These are phyloP conservation scores for Mastomys coucha DNA, from an alignment of 2,113 vertebrate species.

Conservation along the genomic window DNA sequence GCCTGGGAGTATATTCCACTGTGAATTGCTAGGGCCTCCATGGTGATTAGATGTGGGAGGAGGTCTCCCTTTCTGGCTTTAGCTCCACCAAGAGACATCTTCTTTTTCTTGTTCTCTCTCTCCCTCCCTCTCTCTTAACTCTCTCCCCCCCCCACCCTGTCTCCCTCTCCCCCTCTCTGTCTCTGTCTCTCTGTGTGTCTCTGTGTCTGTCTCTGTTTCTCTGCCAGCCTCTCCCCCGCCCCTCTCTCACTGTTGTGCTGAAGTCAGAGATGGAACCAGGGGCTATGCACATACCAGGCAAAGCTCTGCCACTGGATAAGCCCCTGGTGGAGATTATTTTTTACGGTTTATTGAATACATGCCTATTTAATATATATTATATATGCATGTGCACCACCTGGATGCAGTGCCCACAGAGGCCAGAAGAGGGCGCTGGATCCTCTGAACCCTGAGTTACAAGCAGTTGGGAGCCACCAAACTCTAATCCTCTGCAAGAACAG, in stretches of 20 bases:
- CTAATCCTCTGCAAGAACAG: background rate
- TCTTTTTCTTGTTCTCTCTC: background rate
- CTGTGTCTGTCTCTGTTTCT: too few species aligned
- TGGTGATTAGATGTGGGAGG: background rate
- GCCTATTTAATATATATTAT: background rate
- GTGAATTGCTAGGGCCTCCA: background rate
- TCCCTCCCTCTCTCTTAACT: background rate
- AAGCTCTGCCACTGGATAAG: background rate
- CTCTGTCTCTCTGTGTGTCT: too few species aligned
- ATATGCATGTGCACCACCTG: background rate
- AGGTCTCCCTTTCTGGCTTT: background rate
- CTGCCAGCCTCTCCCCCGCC: rapidly evolving
- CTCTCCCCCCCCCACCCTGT: rapidly evolving
- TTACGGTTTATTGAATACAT: background rate
- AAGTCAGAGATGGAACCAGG: background rate
- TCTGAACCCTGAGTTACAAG: background rate
- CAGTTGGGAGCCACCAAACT: background rate
- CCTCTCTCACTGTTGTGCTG: background rate
- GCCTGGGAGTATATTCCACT: background rate
- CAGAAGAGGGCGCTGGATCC: background rate
- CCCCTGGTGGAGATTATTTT: background rate
- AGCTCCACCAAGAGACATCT: background rate
- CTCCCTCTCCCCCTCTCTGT: background rate
- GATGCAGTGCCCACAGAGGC: background rate
- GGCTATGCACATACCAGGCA: background rate